phyloP scores from a whole-genome alignment of 2,888 invertebrate genomes.

The Halocaridina rubra region DNA sequence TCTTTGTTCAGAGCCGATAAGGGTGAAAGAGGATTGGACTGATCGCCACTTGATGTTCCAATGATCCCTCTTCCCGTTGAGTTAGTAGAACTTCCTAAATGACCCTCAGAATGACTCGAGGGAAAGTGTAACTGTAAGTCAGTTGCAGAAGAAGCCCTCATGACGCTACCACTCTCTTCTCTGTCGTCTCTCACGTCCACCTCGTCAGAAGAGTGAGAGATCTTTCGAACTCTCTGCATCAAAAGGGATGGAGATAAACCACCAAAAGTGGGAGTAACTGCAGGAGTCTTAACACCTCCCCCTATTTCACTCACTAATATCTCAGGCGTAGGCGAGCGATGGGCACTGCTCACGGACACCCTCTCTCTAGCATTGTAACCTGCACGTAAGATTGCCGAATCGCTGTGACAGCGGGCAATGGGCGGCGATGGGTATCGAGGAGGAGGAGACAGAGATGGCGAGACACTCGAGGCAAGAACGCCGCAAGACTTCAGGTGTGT shows the following conservation, averaged over 20 bases:
- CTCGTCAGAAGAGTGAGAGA: conserved; percentile 63
- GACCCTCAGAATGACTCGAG: conserved; percentile 48
- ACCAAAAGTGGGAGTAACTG: conserved; percentile 31
- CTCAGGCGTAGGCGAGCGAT: conserved; percentile 58
- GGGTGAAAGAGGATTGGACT: conserved; percentile 46
- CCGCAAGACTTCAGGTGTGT: conserved; percentile 54
- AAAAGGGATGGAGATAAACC: conserved; percentile 40
- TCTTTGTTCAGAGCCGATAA: conserved; percentile 54
- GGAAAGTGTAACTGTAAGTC: conserved; percentile 51
- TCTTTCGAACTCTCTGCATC: conserved; percentile 55
- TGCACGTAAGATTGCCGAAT: conserved; percentile 23
- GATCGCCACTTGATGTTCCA: neutral
- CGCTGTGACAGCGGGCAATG: conserved; percentile 35
- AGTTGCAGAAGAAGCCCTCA: conserved; percentile 57
- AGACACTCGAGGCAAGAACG: conserved; percentile 45
- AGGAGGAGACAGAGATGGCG: conserved; percentile 39
- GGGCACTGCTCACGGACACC: neutral
- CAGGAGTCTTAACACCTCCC: neutral
- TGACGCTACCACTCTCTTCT: conserved; percentile 7
- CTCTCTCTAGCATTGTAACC: neutral
- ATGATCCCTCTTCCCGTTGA: neutral
- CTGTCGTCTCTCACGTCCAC: conserved; percentile 53
- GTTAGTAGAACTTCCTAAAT: conserved; percentile 20
- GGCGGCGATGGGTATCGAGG: conserved; percentile 46
- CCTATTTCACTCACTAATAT: conserved; percentile 52